A percentile compares a stretch with the other conserved stretches of the same genome.
phyloP scores from a whole-genome alignment of 2,888 invertebrate species.

The Apomyelois bistriatella region DNA sequence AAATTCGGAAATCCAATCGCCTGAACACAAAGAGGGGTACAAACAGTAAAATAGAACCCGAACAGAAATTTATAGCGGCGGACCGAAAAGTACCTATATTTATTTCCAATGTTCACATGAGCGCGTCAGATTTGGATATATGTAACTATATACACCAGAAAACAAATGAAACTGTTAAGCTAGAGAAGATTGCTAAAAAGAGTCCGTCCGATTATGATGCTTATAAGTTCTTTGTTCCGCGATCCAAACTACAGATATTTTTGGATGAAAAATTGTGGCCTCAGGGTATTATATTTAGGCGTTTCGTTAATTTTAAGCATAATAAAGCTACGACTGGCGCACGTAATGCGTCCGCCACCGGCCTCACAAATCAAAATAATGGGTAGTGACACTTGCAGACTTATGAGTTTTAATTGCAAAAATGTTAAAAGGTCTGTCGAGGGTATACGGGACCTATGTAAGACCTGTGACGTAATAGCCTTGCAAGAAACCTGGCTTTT shows the following conservation, averaged over 20 bases:
- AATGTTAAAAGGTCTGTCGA: background rate
- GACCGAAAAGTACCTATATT: no score
- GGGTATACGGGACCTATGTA: background rate
- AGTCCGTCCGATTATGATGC: background rate
- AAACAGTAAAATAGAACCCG: no score
- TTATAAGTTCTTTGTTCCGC: background rate
- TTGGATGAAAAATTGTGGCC: background rate
- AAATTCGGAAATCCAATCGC: no score
- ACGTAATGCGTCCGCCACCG: background rate
- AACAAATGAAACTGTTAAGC: background rate
- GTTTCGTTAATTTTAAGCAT: background rate
- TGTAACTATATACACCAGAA: no score
- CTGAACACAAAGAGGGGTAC: no score
- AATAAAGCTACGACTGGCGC: background rate
- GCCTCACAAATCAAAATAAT: background rate
- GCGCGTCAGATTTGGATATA: no score
- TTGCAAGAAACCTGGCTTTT: slow-evolving; percentile 1
- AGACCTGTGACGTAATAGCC: background rate
- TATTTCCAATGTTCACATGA: no score
- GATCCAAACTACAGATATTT: background rate
- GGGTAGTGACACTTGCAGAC: background rate
- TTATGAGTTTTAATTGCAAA: background rate
- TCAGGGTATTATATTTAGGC: background rate
- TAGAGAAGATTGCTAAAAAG: background rate
- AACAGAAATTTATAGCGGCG: no score